Evolutionary conservation across 37 sponge, comb jelly and placozoan species (phyloP).

Genomic region (Agelas oroides): DNA sequence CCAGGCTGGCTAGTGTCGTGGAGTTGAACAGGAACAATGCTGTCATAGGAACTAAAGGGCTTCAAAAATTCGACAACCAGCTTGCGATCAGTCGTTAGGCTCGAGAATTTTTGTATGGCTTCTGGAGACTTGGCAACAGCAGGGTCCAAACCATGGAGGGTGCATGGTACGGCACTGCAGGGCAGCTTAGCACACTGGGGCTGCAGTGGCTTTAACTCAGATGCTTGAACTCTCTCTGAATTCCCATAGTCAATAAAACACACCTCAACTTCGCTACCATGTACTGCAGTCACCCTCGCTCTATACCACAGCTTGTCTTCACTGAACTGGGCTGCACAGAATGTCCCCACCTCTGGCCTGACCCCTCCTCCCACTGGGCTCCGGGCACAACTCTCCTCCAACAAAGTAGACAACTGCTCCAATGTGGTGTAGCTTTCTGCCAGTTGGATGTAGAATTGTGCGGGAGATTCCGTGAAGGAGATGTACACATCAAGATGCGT

Average conservation of each 20-base stretch:
- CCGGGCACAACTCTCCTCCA: constrained; percentile 22
- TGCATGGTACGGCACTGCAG: constrained; percentile 47
- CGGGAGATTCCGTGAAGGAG: constrained; percentile 36
- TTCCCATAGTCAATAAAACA: constrained; percentile 67
- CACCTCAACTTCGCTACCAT: constrained; percentile 10
- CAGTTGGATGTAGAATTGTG: constrained; percentile 57
- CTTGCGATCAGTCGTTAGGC: not conserved
- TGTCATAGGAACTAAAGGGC: not conserved
- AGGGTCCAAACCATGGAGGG: not conserved
- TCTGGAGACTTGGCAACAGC: not conserved
- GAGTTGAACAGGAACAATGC: constrained; percentile 15
- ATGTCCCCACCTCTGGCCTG: constrained; percentile 22
- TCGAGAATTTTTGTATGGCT: constrained; percentile 4
- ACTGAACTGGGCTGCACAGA: constrained; percentile 52
- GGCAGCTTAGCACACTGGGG: constrained; percentile 44
- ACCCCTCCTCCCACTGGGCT: not conserved
- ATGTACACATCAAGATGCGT: constrained; percentile 3
- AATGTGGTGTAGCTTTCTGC: not conserved
- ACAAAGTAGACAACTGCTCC: not conserved
- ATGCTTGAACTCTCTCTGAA: constrained; percentile 15
- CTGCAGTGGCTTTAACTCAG: constrained; percentile 5
- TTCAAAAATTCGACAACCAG: constrained; percentile 12
- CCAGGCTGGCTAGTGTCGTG: not conserved
- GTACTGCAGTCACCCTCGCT: constrained; percentile 29
- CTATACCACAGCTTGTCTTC: constrained; percentile 74